A percentile compares a stretch with the other conserved stretches of the same genome.
These are phyloP conservation scores for Lycocerus yunnanus DNA, from an alignment of 2,888 invertebrate species.

Conservation along the genomic window DNA sequence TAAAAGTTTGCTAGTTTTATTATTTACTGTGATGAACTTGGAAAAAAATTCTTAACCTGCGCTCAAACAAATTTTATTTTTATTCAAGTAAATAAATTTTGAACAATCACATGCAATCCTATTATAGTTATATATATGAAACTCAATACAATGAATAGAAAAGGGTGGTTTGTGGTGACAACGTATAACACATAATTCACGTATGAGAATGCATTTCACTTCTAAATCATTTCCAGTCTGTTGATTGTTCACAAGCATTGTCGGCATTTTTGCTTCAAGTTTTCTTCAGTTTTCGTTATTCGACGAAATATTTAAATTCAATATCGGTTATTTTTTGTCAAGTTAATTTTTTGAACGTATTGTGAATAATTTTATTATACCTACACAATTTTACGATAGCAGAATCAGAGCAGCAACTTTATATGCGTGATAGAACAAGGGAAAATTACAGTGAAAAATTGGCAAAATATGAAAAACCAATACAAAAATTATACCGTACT, in stretches of 20 bases:
- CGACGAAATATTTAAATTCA: neutral
- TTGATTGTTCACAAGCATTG: constrained; percentile 46
- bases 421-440: neutral
- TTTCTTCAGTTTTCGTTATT: constrained; percentile 24
- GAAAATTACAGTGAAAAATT: constrained; percentile 9
- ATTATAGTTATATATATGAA: constrained; percentile 39
- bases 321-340: neutral
- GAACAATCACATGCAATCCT: constrained; percentile 31
- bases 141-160: constrained; percentile 49
- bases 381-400: neutral
- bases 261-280: constrained; percentile 42
- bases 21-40: neutral
- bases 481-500: constrained; percentile 25
- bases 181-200: constrained; percentile 48
- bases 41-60: neutral
- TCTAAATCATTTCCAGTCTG: constrained; percentile 52
- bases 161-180: constrained; percentile 44
- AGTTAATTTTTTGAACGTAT: neutral
- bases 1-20: neutral
- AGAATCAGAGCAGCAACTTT: neutral
- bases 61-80: constrained; percentile 6
- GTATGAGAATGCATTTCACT: constrained; percentile 45
- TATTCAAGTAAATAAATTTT: constrained; percentile 27
- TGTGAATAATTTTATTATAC: neutral
- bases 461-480: constrained; percentile 13